Evolutionary conservation across 2,113 vertebrate species (phyloP).

Genomic region (Gavia stellata): DNA sequence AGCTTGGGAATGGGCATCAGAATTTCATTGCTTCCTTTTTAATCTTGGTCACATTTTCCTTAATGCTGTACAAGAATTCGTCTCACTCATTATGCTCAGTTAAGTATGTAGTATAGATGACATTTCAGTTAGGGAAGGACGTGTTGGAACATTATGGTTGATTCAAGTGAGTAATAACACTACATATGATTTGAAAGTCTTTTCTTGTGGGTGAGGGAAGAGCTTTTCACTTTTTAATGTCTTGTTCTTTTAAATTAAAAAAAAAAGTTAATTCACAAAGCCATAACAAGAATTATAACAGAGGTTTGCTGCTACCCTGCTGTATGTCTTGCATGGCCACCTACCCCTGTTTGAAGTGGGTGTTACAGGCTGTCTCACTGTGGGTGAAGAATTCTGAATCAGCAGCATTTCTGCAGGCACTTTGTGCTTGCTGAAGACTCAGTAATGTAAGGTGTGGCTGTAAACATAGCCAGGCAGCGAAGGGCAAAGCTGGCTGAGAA

Average conservation of each 20-base stretch:
- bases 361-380: background rate
- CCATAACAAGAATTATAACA: background rate
- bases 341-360: background rate
- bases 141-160: background rate
- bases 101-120: background rate
- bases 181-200: background rate
- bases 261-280: background rate
- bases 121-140: background rate
- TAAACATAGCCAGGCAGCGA: background rate
- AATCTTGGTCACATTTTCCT: background rate
- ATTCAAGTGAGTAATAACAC: background rate
- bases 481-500: background rate
- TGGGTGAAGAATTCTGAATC: background rate
- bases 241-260: background rate
- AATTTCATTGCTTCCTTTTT: background rate
- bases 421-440: background rate
- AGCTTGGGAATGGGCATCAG: background rate
- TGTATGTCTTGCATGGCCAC: background rate
- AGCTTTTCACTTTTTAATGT: background rate
- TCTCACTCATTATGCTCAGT: background rate
- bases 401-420: background rate
- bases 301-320: background rate
- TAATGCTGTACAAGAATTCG: background rate
- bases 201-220: background rate
- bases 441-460: background rate